Percentiles rank a stretch among this genome's conserved stretches.
These are phyloP conservation scores for Jaculus jaculus DNA, from an alignment of 2,113 vertebrate genomes.

Conservation along the genomic window DNA sequence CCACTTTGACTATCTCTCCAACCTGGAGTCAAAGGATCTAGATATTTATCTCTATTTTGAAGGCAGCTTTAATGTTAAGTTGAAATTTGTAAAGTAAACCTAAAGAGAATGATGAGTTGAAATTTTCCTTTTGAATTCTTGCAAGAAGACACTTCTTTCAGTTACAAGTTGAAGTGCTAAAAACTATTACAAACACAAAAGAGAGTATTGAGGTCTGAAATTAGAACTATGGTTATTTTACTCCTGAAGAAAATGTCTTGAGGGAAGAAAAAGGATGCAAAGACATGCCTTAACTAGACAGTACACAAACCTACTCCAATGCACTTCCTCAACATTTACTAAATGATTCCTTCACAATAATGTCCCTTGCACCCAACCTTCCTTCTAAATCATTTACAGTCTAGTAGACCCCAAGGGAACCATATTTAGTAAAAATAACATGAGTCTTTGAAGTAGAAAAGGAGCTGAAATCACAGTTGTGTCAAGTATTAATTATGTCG, in stretches of 20 bases:
- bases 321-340: neutral
- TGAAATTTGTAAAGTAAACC: neutral
- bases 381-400: neutral
- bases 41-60: conserved; percentile 38
- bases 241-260: neutral
- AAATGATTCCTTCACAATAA: neutral
- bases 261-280: rapidly evolving
- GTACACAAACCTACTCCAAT: neutral
- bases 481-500: neutral
- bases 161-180: neutral
- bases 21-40: conserved; percentile 12
- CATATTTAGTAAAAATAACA: conserved; percentile 23
- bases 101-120: conserved; percentile 1
- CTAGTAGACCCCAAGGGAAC: neutral
- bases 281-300: neutral
- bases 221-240: neutral
- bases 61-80: neutral
- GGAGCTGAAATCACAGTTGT: neutral
- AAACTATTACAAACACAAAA: neutral
- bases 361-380: neutral
- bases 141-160: neutral
- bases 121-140: neutral
- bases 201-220: neutral
- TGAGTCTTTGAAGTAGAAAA: neutral
- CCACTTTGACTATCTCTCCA: neutral